phyloP scores from a whole-genome alignment of 2,113 vertebrate species.

The Gnathonemus longibarbis region DNA sequence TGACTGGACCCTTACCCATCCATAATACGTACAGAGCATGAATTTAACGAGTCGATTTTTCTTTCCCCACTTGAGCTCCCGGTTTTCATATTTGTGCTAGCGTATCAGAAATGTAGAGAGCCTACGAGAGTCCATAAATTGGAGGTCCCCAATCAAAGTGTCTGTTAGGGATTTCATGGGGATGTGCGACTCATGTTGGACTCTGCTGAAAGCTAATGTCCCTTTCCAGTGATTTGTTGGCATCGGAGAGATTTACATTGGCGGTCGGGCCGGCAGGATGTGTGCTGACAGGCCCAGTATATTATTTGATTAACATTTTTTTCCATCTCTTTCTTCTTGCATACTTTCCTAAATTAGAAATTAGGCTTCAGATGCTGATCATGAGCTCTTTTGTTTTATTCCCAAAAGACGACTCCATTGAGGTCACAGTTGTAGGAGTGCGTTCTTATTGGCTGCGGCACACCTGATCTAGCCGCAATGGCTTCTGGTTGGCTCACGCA shows the following conservation, averaged over 20 bases:
- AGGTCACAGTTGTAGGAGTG: background rate
- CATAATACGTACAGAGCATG: background rate
- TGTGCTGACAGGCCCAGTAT: constrained; percentile 21
- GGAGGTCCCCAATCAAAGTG: constrained; percentile 66
- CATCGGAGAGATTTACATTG: constrained; percentile 38
- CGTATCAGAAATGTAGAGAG: constrained; percentile 44
- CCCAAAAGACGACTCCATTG: background rate
- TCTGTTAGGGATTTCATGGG: constrained; percentile 67
- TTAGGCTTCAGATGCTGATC: background rate
- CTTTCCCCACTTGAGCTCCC: background rate
- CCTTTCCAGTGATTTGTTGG: constrained; percentile 51
- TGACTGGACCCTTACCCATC: background rate
- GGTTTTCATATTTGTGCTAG: constrained; percentile 21
- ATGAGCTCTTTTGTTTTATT: background rate
- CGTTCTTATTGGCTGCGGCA: background rate
- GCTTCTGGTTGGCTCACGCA: background rate
- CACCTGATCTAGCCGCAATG: background rate
- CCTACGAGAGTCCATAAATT: constrained; percentile 65
- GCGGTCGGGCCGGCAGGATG: constrained; percentile 56
- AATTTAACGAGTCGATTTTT: background rate
- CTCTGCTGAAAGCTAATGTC: constrained; percentile 65
- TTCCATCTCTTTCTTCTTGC: background rate
- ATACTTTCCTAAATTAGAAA: constrained; percentile 3
- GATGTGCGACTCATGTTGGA: constrained; percentile 69
- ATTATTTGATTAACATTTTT: constrained; percentile 57